Evolutionary conservation across 2,113 vertebrate genomes (phyloP).

Genomic region (Oreocharis arfaki): DNA sequence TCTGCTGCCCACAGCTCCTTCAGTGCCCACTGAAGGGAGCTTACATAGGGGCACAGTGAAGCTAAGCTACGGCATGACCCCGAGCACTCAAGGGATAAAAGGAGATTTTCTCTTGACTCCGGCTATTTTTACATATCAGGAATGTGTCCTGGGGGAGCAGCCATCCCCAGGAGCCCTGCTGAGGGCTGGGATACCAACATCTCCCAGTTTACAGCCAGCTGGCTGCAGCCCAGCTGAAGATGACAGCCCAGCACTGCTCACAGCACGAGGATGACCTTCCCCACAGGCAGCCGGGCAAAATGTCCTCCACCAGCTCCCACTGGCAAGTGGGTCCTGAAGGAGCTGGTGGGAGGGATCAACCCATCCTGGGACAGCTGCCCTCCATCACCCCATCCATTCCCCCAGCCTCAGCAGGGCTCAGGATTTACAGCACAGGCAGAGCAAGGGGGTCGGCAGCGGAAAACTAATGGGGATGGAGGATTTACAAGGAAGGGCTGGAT

Average conservation of each 20-base stretch:
- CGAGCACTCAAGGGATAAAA: not conserved
- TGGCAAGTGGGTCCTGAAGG: accelerated
- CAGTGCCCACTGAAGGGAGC: not conserved
- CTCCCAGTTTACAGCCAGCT: not conserved
- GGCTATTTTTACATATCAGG: not conserved
- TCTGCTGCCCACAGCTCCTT: not conserved
- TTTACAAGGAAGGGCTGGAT: not conserved
- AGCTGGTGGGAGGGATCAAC: not conserved
- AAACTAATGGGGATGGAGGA: not conserved
- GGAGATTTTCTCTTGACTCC: not conserved
- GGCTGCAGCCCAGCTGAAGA: not conserved
- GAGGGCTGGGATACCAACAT: not conserved
- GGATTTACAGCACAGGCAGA: not conserved
- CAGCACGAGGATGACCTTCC: not conserved
- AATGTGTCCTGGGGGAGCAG: not conserved
- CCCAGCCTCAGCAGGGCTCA: not conserved
- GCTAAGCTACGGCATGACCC: not conserved
- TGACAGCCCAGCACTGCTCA: not conserved
- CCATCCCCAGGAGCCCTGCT: not conserved
- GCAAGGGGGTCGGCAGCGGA: not conserved
- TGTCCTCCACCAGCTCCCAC: not conserved
- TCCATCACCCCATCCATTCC: not conserved
- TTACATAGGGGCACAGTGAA: accelerated
- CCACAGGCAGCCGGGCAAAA: not conserved
- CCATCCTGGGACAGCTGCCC: not conserved